phyloP scores from a whole-genome alignment of 92 coral and sea anemone species.

The Zoanthus solanderi region DNA sequence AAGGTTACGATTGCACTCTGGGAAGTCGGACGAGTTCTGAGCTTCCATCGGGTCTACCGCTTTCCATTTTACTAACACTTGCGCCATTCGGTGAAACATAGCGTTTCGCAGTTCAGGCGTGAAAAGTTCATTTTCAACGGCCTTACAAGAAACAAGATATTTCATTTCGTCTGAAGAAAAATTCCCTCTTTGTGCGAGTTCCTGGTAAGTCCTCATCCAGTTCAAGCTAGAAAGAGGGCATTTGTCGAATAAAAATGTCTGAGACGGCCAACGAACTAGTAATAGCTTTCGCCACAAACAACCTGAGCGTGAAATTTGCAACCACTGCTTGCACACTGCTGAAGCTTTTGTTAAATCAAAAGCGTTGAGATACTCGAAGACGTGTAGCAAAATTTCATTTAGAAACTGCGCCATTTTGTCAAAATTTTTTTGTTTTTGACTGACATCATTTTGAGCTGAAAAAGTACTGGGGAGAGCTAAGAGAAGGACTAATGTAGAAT shows the following conservation, averaged over 20 bases:
- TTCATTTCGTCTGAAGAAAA: slow-evolving; percentile 96
- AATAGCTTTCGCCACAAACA: slow-evolving; percentile 87
- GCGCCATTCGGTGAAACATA: slow-evolving; percentile 88
- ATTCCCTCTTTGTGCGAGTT: slow-evolving; percentile 79
- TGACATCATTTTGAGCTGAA: slow-evolving; percentile 24
- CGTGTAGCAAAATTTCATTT: slow-evolving; percentile 91
- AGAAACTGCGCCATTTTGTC: slow-evolving; percentile 75
- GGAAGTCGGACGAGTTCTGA: slow-evolving; percentile 78
- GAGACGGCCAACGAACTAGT: slow-evolving; percentile 91
- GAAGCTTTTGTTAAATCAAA: slow-evolving; percentile 65
- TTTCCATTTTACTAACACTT: slow-evolving; percentile 80
- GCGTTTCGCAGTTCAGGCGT: slow-evolving; percentile 84
- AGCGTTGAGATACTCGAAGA: slow-evolving; percentile 88
- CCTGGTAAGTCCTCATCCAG: slow-evolving; percentile 89
- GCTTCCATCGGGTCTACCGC: slow-evolving; percentile 78
- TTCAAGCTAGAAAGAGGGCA: slow-evolving; percentile 76
- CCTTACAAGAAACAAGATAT: slow-evolving; percentile 88
- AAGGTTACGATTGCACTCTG: slow-evolving; percentile 81
- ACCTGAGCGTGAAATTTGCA: slow-evolving; percentile 75
- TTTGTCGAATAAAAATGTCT: slow-evolving; percentile 77
- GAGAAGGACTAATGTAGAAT: not conserved
- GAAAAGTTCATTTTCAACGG: slow-evolving; percentile 80
- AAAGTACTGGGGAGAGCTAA: slow-evolving; percentile 24
- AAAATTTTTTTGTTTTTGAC: not conserved
- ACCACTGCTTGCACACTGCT: slow-evolving; percentile 88